Conservation (phyloP, 2,888 invertebrate genomes). For the Erebia ligea region DNA sequence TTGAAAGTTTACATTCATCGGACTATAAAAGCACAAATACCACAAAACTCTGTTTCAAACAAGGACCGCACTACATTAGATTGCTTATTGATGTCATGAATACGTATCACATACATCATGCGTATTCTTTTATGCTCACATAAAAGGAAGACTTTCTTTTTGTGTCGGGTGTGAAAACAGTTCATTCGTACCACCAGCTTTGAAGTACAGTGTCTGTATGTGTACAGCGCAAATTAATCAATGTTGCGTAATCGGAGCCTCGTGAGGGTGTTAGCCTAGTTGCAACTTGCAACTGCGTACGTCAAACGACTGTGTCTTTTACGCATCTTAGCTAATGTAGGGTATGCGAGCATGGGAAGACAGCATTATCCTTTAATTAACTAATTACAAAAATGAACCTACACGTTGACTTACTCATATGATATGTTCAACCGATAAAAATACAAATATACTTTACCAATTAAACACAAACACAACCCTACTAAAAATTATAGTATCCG, state of each 20-base stretch:
- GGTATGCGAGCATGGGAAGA: neutral
- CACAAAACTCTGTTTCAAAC: neutral
- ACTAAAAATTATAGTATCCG: too few species aligned
- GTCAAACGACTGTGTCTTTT: conserved; percentile 22
- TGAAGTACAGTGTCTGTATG: conserved; percentile 12
- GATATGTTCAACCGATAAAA: neutral
- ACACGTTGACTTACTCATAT: too few species aligned
- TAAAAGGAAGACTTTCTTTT: conserved; percentile 17
- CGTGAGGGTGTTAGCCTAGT: conserved; percentile 17
- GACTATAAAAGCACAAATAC: neutral
- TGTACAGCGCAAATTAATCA: conserved; percentile 22
- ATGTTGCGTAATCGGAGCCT: conserved; percentile 25
- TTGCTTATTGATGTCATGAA: conserved; percentile 14
- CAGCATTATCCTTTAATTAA: conserved; percentile 18
- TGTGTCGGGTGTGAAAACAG: conserved; percentile 28
- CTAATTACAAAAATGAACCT: neutral
- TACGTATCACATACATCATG: neutral
- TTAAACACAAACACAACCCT: too few species aligned
- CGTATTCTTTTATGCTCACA: conserved; percentile 18
- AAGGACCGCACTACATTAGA: conserved; percentile 2
- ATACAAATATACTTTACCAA: too few species aligned
- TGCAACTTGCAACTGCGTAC: conserved; percentile 15
- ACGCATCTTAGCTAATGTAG: conserved; percentile 19
- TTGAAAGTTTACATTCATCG: neutral
- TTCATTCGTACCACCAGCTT: conserved; percentile 14